phyloP scores from a whole-genome alignment of 2,113 vertebrate genomes.

The Chamaea fasciata region DNA sequence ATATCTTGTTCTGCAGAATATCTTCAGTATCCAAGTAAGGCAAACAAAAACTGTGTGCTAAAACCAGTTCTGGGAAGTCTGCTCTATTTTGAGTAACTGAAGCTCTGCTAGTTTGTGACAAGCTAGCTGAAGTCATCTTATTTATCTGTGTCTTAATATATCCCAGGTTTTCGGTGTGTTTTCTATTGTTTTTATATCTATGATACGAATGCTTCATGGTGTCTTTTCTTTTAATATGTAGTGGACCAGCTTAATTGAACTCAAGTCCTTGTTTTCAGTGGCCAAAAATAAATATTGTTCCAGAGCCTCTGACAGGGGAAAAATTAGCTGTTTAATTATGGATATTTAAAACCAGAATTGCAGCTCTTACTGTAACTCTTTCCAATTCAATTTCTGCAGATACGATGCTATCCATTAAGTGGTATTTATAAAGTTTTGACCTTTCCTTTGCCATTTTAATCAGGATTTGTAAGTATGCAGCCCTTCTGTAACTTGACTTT shows the following conservation, averaged over 20 bases:
- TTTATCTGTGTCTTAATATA: neutral
- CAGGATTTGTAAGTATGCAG: neutral
- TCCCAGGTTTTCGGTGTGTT: neutral
- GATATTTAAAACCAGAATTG: neutral
- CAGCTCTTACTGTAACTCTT: neutral
- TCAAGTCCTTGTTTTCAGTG: neutral
- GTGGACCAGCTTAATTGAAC: neutral
- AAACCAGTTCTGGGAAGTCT: neutral
- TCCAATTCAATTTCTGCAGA: neutral
- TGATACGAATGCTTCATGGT: neutral
- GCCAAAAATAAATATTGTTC: neutral
- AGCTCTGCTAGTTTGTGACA: neutral
- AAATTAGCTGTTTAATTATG: neutral
- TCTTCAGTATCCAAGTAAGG: constrained; percentile 4
- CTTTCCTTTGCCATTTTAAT: neutral
- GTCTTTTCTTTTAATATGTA: neutral
- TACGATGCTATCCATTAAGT: neutral
- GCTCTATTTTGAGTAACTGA: neutral
- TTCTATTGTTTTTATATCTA: neutral
- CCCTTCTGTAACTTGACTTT: neutral
- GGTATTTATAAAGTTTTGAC: neutral
- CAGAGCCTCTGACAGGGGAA: neutral
- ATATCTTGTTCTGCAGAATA: neutral
- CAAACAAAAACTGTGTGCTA: neutral
- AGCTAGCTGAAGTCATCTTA: neutral